Evolutionary conservation across 2,797 vertebrate species (phyloP).

Genomic region (Odontamblyopus rebecca): DNA sequence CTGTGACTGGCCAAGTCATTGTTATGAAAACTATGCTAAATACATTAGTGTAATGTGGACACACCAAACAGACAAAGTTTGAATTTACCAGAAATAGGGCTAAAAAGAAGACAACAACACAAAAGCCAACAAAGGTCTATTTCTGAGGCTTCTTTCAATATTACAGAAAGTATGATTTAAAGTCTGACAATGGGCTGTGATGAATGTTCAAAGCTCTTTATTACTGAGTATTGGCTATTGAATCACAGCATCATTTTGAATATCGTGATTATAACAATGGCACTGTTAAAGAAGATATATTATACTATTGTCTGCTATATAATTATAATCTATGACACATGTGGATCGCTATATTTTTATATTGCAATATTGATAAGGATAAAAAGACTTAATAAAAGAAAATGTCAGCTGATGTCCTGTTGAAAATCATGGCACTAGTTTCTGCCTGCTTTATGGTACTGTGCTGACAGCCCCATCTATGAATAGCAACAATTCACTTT

Average conservation of each 20-base stretch:
- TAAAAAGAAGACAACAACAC: background rate
- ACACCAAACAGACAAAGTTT: background rate
- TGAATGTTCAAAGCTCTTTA: too few species aligned
- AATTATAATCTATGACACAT: too few species aligned
- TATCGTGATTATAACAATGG: background rate
- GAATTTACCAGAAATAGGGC: background rate
- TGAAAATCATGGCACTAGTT: too few species aligned
- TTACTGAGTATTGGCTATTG: too few species aligned
- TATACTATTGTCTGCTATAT: too few species aligned
- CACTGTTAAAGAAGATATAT: background rate
- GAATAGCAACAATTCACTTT: too few species aligned
- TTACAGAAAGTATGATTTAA: background rate
- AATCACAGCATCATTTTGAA: background rate
- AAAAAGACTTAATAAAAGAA: too few species aligned
- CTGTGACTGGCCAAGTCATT: slow-evolving; percentile 9
- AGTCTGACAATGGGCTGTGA: background rate
- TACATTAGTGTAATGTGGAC: slow-evolving; percentile 15
- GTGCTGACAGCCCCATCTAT: too few species aligned
- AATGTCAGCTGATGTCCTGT: too few species aligned
- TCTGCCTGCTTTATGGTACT: too few species aligned
- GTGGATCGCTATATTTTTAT: too few species aligned
- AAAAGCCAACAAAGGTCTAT: background rate
- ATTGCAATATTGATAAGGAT: too few species aligned
- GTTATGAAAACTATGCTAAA: background rate
- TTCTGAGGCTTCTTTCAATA: background rate